phyloP scores from a whole-genome alignment of 37 sponge, comb jelly and placozoan genomes.

The Eunapius fragilis region DNA sequence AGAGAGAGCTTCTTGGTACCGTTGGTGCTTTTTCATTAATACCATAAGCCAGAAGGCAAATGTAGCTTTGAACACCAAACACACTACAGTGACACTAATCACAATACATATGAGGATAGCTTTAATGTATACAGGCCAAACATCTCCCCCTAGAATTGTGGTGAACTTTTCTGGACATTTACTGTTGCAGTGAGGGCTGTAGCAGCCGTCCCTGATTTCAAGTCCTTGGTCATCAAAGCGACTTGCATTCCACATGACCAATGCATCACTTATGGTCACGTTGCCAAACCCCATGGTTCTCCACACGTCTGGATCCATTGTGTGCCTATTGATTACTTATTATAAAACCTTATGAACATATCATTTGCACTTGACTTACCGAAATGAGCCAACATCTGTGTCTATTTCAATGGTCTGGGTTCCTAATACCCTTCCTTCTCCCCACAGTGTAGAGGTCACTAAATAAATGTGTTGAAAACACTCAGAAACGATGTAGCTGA shows the following conservation, averaged over 20 bases:
- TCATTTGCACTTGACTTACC: background rate
- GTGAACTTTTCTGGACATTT: conserved; percentile 57
- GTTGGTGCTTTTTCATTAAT: background rate
- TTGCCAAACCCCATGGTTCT: background rate
- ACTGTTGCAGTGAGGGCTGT: conserved; percentile 56
- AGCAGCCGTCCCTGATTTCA: conserved; percentile 49
- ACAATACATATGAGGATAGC: background rate
- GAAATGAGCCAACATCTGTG: background rate
- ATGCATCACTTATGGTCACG: background rate
- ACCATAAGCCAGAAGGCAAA: background rate
- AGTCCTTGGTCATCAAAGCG: background rate
- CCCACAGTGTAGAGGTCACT: conserved; percentile 66
- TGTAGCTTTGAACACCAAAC: background rate
- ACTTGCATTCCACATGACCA: background rate
- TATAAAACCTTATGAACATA: too few species aligned
- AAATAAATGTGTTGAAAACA: conserved; percentile 70
- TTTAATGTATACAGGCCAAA: background rate
- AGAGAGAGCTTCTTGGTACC: background rate
- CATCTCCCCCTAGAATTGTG: background rate
- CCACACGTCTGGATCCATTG: background rate
- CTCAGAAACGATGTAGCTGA: conserved; percentile 34
- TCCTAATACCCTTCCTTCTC: background rate
- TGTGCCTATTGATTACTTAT: background rate
- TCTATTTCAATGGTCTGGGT: background rate
- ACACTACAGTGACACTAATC: background rate